These are phyloP conservation scores for Vanessa atalanta DNA, from an alignment of 1,140 invertebrate genomes.

Conservation along the genomic window DNA sequence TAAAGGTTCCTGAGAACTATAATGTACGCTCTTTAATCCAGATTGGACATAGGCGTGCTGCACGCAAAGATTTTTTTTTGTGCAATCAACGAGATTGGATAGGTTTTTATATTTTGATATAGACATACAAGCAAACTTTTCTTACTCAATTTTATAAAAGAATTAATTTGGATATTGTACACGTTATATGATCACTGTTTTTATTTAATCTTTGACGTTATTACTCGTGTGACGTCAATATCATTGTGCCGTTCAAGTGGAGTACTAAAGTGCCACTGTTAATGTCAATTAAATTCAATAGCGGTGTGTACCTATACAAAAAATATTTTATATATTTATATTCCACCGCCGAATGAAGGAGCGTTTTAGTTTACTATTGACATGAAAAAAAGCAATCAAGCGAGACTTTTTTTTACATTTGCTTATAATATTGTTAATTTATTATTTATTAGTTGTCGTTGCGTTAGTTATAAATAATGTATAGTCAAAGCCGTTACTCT, in stretches of 20 bases:
- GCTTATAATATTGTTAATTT: no score
- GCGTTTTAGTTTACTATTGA: no score
- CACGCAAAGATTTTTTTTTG: conserved; percentile 16
- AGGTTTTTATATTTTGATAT: background rate
- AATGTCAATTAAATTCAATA: background rate
- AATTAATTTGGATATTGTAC: no score
- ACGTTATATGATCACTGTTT: background rate
- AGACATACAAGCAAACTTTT: background rate
- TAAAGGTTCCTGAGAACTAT: background rate
- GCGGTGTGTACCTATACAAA: background rate
- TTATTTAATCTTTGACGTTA: background rate
- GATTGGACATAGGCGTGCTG: conserved; percentile 9
- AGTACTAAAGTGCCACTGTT: background rate
- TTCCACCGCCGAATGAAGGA: no score
- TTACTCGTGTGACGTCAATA: background rate
- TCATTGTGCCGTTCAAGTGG: background rate
- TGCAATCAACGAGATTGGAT: background rate
- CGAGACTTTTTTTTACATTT: no score
- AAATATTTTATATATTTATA: background rate
- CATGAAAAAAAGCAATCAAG: no score
- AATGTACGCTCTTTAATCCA: conserved; percentile 17
- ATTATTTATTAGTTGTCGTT: no score
- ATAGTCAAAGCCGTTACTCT: no score
- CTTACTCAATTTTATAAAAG: no score
- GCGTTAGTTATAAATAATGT: no score